phyloP scores from a whole-genome alignment of 2,113 vertebrate species.

The Puntigrus tetrazona region DNA sequence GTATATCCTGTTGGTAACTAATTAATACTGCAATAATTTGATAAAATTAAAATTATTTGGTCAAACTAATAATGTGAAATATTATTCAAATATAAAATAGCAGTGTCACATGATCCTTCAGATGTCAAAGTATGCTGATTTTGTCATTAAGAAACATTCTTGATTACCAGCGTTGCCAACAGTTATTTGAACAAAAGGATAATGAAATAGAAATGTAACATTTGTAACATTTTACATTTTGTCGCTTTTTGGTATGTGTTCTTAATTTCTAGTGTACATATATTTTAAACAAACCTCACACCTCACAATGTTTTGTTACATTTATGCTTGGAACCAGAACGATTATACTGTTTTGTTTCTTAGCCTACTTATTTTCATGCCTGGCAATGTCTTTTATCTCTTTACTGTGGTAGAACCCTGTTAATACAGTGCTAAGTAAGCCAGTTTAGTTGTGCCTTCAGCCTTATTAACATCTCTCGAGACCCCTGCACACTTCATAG shows the following conservation, averaged over 20 bases:
- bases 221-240: not conserved
- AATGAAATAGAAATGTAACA: not conserved
- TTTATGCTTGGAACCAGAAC: not conserved
- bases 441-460: not conserved
- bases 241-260: not conserved
- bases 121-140: not conserved
- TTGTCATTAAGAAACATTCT: not conserved
- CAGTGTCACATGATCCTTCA: not conserved
- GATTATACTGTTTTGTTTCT: not conserved
- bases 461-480: slow-evolving; percentile 48
- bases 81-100: not conserved
- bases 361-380: not conserved
- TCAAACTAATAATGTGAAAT: no score
- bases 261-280: not conserved
- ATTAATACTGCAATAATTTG: no score
- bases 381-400: not conserved
- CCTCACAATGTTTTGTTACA: not conserved
- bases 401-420: not conserved
- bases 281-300: not conserved
- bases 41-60: no score
- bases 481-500: slow-evolving; percentile 44
- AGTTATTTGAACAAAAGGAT: not conserved
- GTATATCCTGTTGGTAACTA: no score
- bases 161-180: not conserved
- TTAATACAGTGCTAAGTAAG: not conserved